These are phyloP conservation scores for Kryptolebias ocellatus DNA, from an alignment of 2,797 vertebrate genomes.

Conservation along the genomic window DNA sequence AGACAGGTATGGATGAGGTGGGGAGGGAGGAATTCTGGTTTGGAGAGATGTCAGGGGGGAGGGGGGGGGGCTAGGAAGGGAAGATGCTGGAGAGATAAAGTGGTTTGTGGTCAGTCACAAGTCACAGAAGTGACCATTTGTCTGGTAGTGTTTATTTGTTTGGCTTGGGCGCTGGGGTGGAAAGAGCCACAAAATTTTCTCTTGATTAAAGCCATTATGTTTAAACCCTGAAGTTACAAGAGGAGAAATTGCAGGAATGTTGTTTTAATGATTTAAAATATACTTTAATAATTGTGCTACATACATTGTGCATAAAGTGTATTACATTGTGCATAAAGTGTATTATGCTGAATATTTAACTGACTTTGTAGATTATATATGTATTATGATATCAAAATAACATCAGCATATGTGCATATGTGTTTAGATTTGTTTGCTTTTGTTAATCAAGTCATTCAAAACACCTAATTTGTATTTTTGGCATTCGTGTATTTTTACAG, in stretches of 20 bases:
- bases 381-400: too few species aligned
- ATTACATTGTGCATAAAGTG: too few species aligned
- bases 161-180: conserved; percentile 33
- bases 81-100: conserved; percentile 47
- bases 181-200: conserved; percentile 23
- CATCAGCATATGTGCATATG: too few species aligned
- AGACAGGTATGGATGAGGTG: conserved; percentile 73
- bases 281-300: too few species aligned
- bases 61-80: conserved; percentile 28
- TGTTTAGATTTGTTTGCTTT: too few species aligned
- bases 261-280: neutral
- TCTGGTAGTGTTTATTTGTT: conserved; percentile 71
- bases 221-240: neutral
- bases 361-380: too few species aligned
- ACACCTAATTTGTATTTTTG: too few species aligned
- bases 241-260: neutral
- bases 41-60: conserved; percentile 55
- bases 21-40: conserved; percentile 60
- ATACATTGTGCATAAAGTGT: too few species aligned
- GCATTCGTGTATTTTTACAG: too few species aligned
- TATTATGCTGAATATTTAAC: too few species aligned
- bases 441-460: too few species aligned
- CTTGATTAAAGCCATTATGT: conserved; percentile 16
- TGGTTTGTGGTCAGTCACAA: conserved; percentile 73
- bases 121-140: conserved; percentile 75